phyloP scores from a whole-genome alignment of 2,888 invertebrate species.

The Cantharis nigra region DNA sequence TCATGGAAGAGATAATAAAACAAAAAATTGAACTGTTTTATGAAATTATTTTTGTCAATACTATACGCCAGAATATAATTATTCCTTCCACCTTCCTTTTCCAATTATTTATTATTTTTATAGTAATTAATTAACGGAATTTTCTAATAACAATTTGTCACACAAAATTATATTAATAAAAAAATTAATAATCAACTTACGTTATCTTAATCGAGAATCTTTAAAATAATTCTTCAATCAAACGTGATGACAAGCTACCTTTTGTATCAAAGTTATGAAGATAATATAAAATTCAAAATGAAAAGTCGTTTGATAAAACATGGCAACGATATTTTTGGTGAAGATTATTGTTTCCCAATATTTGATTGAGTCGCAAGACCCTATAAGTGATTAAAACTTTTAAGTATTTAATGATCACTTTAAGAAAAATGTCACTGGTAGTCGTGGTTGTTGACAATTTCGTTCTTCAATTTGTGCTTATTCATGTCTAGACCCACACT shows the following conservation, averaged over 20 bases:
- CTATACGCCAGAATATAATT: background rate
- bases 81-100: background rate
- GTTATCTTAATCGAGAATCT: constrained; percentile 47
- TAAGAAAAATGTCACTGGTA: constrained; percentile 27
- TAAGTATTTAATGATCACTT: constrained; percentile 18
- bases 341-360: background rate
- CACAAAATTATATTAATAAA: background rate
- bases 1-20: background rate
- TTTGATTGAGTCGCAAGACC: background rate
- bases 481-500: constrained; percentile 37
- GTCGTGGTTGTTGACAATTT: constrained; percentile 18
- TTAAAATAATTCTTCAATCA: constrained; percentile 47
- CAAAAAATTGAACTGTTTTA: background rate
- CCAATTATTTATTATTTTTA: background rate
- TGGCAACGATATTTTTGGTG: background rate
- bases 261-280: constrained; percentile 10
- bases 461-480: constrained; percentile 33
- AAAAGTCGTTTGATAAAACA: background rate
- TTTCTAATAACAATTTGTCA: background rate
- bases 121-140: background rate
- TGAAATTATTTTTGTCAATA: background rate
- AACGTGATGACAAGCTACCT: constrained; percentile 47
- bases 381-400: constrained; percentile 5
- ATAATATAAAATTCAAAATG: background rate
- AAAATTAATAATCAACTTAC: constrained; percentile 41